Conservation (phyloP, 2,797 vertebrate species). For the Coilia nasus region DNA sequence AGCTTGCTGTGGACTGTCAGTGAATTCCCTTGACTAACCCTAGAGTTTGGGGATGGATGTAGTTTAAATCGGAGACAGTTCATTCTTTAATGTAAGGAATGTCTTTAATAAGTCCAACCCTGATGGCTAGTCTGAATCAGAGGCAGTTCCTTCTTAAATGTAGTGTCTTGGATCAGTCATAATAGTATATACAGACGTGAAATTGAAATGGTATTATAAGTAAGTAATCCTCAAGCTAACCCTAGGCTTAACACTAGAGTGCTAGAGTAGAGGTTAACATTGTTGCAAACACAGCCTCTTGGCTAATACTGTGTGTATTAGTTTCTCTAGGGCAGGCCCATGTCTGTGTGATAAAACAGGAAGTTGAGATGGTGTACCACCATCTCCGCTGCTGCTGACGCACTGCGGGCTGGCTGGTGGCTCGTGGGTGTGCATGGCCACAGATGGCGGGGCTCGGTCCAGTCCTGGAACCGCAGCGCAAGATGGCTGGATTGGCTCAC, state of each 20-base stretch:
- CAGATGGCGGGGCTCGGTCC: slow-evolving; percentile 75
- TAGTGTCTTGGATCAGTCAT: too few species aligned
- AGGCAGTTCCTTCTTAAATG: too few species aligned
- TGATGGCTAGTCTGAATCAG: too few species aligned
- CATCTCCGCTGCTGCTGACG: slow-evolving; percentile 51
- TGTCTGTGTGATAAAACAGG: too few species aligned
- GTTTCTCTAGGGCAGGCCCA: too few species aligned
- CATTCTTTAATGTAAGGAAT: background rate
- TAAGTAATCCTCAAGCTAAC: background rate
- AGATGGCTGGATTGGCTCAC: slow-evolving; percentile 74
- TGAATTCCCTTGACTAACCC: background rate
- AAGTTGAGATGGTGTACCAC: background rate
- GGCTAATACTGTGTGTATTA: background rate
- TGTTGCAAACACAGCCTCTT: too few species aligned
- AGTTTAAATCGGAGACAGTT: background rate
- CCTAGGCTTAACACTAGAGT: too few species aligned
- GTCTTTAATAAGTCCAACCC: background rate
- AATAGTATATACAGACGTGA: too few species aligned
- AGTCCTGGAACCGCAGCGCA: slow-evolving; percentile 72
- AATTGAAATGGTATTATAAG: background rate
- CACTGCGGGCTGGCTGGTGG: slow-evolving; percentile 64
- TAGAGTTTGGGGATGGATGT: background rate
- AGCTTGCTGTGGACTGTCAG: background rate
- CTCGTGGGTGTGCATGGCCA: slow-evolving; percentile 67
- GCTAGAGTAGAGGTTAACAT: too few species aligned